Base-by-base conservation (phyloP, 23 tunicate species). In the Ciona savignyi region DNA sequence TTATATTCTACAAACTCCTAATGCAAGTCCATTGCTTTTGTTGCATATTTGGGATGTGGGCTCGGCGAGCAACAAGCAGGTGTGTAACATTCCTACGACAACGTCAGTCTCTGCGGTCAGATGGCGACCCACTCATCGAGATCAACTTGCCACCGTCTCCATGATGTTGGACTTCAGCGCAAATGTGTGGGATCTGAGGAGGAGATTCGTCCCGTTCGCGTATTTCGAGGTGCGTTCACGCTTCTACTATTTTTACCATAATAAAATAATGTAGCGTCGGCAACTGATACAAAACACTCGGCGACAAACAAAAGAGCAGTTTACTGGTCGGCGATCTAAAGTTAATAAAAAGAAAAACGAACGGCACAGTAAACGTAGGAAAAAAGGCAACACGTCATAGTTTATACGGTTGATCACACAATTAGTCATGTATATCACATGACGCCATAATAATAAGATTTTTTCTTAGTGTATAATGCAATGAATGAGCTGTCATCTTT, bases 161-260 rank as follows among this genome's bases (percentile, higher is more conserved):
- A 79, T 90, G 85, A 90, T 83, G 85, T 60, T 90, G 0, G 97
- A 84, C 35, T 87, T 73, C 66, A 77, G 70, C 30, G 75, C 83
- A 20, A 83, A 75, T 51, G 85, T 90, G 9, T 90, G 97, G 97
- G 90, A 90, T 71, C 48, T 84, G 31, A 64, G 90, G 62, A 77
- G 97, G 70, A 51, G 64, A 61, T 84, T 69, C 60, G 85, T 90
- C n/a, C 97, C 97, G 51, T 90, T 75, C 42, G 97, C 97, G 23
- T 76, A 79, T 64, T 90, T 90, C 75, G 78, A 84, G 48, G 82
- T 70, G 31, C 71, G 78, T 31, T 20, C 20, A 11, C 20, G 15
- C 61, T 49, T 49, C 20, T 49, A 49, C 15, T 15, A 11, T 49
- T 11, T 49, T 49, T 20, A 11, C 61, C 20, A 49, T 11, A 11